Percentiles rank a stretch among this genome's conserved stretches.
phyloP scores from a whole-genome alignment of 1,140 invertebrate genomes.

The Leptopilina clavipes region DNA sequence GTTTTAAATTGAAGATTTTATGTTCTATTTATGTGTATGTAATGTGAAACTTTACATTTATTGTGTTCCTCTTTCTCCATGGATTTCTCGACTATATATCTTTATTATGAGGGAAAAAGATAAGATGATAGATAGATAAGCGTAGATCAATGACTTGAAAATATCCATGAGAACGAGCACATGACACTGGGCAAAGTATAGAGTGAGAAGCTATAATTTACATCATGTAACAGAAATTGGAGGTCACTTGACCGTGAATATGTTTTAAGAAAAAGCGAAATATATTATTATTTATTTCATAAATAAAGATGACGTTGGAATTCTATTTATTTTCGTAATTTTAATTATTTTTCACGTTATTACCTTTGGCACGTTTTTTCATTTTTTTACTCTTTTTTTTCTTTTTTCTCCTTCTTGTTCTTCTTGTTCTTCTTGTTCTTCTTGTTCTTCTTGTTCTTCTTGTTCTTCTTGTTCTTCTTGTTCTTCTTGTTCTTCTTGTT shows the following conservation, averaged over 20 bases:
- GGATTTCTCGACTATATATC: background rate
- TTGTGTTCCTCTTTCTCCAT: background rate
- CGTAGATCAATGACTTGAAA: slow-evolving; percentile 14
- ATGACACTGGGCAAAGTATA: slow-evolving; percentile 5
- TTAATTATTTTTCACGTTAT: no score
- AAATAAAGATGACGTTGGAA: background rate
- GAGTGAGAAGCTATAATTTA: background rate
- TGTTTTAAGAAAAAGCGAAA: background rate
- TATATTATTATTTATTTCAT: slow-evolving; percentile 1
- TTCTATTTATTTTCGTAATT: background rate
- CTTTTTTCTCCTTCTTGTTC: no score
- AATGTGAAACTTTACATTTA: background rate
- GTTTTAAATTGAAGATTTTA: background rate
- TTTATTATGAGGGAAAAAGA: background rate
- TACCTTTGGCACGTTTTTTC: no score
- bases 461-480: no score
- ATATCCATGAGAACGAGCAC: slow-evolving; percentile 1
- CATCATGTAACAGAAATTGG: background rate
- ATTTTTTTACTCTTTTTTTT: background rate
- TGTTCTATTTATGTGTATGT: background rate
- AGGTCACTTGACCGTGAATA: background rate
- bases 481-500: no score
- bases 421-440: no score
- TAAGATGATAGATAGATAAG: background rate
- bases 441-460: background rate